Base-by-base conservation (phyloP, 2,888 invertebrate species). In the Julus scandinavius region DNA sequence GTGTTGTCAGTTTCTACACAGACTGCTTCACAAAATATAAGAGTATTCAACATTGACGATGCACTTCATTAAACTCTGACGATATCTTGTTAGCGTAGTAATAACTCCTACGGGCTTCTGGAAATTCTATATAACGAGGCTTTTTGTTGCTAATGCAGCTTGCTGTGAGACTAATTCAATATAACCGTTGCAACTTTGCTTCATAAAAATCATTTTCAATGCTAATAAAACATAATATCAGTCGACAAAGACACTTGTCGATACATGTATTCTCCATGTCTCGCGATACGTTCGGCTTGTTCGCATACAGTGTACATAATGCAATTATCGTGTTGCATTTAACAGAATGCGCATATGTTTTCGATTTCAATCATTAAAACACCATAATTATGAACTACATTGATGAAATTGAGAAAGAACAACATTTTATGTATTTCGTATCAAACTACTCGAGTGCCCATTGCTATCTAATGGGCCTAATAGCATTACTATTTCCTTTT, bases 41-140 rank as follows among this genome's bases (percentile, higher is more conserved):
- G 20, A 63, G 63, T 63, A 63, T 63, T 63, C 63, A 63, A 63
- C 63, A 63, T 63, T 63, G 20, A 63, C 63, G 63, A 63, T 20
- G 63, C 63, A 63, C 63, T 63, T 63, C 63, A 63, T 63, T 63
- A 63, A 63, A 63, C 63, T 20, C 63, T 63, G 63, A 63, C 63
- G 63, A 63, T 63, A 63, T 63, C 63, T 63, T 63, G 63, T 63
- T 63, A 63, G 63, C 63, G 63, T 63, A 63, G 63, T 63, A 63
- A 63, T 63, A 63, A 63, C 63, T 63, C 63, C 63, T 63, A 20
- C 20, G 63, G 63, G 63, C 63, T 63, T 63, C 63, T 63, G 20
- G 20, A 63, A 63, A 63, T 63, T 63, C 63, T 63, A 63, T 63
- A 63, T 63, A 20, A n/a, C n/a, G 20, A 63, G 20, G 63, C 63